These are phyloP conservation scores for Drosophila pachea DNA, from an alignment of 1,140 invertebrate species.

Conservation along the genomic window DNA sequence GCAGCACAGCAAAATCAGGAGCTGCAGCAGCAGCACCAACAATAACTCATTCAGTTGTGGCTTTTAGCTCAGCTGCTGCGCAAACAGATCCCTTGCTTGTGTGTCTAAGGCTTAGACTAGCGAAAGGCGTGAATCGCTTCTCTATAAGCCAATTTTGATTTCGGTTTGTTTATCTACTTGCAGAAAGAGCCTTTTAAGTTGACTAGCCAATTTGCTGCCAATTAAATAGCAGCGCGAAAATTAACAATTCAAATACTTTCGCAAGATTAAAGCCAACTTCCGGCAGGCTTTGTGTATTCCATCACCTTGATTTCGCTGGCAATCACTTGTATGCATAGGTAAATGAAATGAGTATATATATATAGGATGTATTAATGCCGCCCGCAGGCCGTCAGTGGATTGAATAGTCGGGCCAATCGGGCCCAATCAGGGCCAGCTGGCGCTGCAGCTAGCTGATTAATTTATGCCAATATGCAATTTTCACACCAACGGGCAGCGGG, in stretches of 20 bases:
- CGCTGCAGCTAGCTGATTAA: conserved; percentile 58
- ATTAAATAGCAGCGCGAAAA: background rate
- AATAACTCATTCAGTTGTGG: conserved; percentile 21
- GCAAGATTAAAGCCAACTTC: background rate
- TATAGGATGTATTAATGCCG: background rate
- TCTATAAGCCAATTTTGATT: background rate
- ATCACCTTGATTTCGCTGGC: no score
- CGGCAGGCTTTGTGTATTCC: no score
- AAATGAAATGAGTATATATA: conserved; percentile 7
- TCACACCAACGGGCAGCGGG: conserved; percentile 69
- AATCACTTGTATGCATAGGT: conserved; percentile 29
- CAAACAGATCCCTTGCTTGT: conserved; percentile 8
- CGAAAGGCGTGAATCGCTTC: background rate
- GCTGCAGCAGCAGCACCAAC: conserved; percentile 15
- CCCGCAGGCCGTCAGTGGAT: conserved; percentile 26
- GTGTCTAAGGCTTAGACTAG: background rate
- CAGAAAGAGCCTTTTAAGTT: background rate
- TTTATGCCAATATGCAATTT: conserved; percentile 76
- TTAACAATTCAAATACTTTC: conserved; percentile 6
- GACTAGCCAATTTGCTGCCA: background rate
- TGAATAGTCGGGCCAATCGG: conserved; percentile 44
- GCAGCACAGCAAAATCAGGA: conserved; percentile 40
- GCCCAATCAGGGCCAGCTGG: conserved; percentile 59
- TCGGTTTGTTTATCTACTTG: no score
- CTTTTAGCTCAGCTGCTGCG: conserved; percentile 6